A percentile compares a stretch with the other conserved stretches of the same genome.
Evolutionary conservation across 1,140 invertebrate genomes (phyloP).

Genomic region (Limonius californicus): DNA sequence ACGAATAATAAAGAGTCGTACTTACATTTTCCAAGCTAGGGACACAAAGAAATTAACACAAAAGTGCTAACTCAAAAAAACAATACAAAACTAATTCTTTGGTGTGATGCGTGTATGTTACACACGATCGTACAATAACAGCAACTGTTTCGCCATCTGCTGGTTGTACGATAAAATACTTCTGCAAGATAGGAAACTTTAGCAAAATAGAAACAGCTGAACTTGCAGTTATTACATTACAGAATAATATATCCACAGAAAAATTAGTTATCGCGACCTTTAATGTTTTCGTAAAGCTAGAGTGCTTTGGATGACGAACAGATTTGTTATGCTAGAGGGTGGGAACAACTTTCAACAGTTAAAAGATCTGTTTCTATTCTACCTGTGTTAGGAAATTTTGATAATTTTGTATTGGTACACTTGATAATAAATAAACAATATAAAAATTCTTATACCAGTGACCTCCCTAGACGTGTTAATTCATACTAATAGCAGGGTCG

Average conservation of each 20-base stretch:
- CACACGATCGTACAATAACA: background rate
- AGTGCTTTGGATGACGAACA: too few relatives aligned
- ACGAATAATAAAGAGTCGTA: background rate
- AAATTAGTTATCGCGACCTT: background rate
- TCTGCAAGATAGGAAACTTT: background rate
- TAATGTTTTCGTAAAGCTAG: background rate
- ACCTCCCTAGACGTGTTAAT: too few relatives aligned
- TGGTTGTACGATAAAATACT: too few relatives aligned
- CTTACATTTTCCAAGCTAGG: background rate
- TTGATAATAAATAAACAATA: too few relatives aligned
- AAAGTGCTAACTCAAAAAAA: constrained; percentile 2
- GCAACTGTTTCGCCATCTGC: background rate
- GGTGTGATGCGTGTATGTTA: background rate
- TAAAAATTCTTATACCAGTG: too few relatives aligned
- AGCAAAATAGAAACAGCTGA: too few relatives aligned
- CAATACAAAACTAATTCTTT: constrained; percentile 7
- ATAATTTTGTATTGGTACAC: too few relatives aligned
- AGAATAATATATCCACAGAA: background rate
- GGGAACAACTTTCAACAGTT: too few relatives aligned
- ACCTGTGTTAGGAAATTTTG: too few relatives aligned
- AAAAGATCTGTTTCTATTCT: too few relatives aligned
- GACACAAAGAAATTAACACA: constrained; percentile 2
- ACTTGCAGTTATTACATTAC: background rate
- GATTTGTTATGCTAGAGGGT: too few relatives aligned
- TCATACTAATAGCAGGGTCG: too few relatives aligned